Evolutionary conservation across 2,797 vertebrate genomes (phyloP).

Genomic region (Lerista edwardsae): DNA sequence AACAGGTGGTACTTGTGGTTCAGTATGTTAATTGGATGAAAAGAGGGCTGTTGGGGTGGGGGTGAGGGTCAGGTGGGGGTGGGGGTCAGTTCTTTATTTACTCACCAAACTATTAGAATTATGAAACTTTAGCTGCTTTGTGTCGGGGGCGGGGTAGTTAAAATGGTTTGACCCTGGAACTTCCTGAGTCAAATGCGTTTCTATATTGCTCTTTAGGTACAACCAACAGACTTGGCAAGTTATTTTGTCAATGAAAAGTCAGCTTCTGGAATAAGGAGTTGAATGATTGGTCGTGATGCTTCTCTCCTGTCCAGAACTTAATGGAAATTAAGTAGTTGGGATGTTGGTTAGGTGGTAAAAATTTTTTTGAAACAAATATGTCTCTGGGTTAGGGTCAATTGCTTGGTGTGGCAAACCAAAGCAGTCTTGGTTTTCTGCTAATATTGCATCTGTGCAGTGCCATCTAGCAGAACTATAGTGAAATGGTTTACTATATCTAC

Average conservation of each 20-base stretch:
- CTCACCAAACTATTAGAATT: no score
- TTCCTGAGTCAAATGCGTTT: neutral
- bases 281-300: neutral
- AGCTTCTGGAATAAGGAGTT: neutral
- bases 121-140: no score
- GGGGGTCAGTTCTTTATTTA: no score
- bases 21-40: no score
- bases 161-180: neutral
- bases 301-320: neutral
- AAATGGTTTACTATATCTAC: neutral
- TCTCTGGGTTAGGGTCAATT: no score
- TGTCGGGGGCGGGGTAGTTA: neutral
- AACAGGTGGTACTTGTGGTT: no score
- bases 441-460: neutral
- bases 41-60: no score
- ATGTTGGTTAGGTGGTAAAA: neutral
- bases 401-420: neutral
- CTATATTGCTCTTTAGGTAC: neutral
- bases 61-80: no score
- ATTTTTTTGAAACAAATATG: neutral
- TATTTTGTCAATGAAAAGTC: neutral
- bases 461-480: neutral
- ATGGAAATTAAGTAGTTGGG: neutral
- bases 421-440: neutral
- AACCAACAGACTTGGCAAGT: neutral